Base-by-base conservation (phyloP, 2,113 vertebrate genomes). In the Centropus bengalensis region DNA sequence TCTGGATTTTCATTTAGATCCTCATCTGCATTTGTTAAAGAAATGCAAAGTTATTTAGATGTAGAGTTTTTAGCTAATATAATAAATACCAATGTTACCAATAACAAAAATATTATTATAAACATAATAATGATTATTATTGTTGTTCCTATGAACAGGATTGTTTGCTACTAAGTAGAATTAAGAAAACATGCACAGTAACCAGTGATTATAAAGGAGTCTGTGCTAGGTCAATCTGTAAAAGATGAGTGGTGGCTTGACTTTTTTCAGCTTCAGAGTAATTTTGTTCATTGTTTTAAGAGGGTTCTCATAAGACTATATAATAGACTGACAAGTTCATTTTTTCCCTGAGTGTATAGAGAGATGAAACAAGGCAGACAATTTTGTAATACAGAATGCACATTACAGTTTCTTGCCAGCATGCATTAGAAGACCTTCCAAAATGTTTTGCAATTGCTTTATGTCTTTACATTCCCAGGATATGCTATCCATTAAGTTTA, bases 391-490 rank as follows among this genome's bases (percentile, higher is more conserved):
- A 90, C 42, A 91, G 86, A 95, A 82, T 80, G 49, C 42, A 81
- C 14, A 20, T 71, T 76, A 45, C 44, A 36, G 14, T 79, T 94
- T 70, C 52, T 77, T 88, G 30, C 54, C 70, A 77, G 14, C 52
- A 47, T 79, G 58, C 38, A 56, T 74, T 91, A 51, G 22, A 69
- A 83, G 58, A 59, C 45, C 71, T 93, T 88, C 86, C 64, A 73
- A 96, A 94, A 82, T 66, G 77, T 76, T 93, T 82, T 76, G 33
- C 59, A 81, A 73, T 84, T 91, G 71, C 77, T 96, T 93, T 56
- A 96, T 88, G 70, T 92, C 75, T 92, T 95, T 94, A 88, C 74
- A 90, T 94, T 91, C 55, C 73, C 70, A 92, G 79, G 21, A 51
- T 82, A 76, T 36, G 62, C 75, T 87, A 86, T 82, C 81, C 85